Evolutionary conservation across 2,797 vertebrate genomes (phyloP).

Genomic region (Semaprochilodus insignis): DNA sequence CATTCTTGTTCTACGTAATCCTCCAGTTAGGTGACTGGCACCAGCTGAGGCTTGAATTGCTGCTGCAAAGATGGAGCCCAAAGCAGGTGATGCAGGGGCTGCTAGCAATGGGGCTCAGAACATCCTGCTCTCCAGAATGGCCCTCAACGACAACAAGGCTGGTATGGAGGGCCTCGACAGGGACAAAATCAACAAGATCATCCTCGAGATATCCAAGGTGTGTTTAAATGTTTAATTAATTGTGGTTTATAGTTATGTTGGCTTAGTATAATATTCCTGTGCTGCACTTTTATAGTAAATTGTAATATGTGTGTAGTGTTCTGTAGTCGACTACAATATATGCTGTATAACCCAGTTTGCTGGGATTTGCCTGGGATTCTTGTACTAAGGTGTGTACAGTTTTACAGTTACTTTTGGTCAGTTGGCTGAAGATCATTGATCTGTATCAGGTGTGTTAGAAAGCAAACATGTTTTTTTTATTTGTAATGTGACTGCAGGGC

Average conservation of each 20-base stretch:
- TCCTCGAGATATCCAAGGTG: constrained; percentile 95
- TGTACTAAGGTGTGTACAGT: neutral
- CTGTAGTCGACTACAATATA: neutral
- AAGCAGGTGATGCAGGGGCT: neutral
- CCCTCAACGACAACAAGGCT: constrained; percentile 98
- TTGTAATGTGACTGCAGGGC: neutral
- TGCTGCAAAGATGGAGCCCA: constrained; percentile 34
- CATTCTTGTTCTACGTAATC: neutral
- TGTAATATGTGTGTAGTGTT: neutral
- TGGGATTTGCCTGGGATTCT: too few relatives aligned
- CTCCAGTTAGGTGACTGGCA: neutral
- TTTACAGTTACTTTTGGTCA: neutral
- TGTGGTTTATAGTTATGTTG: neutral
- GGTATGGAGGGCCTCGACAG: constrained; percentile 97
- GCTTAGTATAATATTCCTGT: neutral
- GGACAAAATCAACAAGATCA: constrained; percentile 97
- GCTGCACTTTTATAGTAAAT: too few relatives aligned
- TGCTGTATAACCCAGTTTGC: too few relatives aligned
- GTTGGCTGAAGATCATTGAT: neutral
- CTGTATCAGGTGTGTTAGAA: neutral
- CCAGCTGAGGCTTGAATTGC: neutral
- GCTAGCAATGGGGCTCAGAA: constrained; percentile 60
- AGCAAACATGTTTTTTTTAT: neutral
- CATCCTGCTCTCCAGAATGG: constrained; percentile 88
- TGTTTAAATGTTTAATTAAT: constrained; percentile 2